phyloP scores from a whole-genome alignment of 1,140 invertebrate genomes.

The Drosophila neocordata region DNA sequence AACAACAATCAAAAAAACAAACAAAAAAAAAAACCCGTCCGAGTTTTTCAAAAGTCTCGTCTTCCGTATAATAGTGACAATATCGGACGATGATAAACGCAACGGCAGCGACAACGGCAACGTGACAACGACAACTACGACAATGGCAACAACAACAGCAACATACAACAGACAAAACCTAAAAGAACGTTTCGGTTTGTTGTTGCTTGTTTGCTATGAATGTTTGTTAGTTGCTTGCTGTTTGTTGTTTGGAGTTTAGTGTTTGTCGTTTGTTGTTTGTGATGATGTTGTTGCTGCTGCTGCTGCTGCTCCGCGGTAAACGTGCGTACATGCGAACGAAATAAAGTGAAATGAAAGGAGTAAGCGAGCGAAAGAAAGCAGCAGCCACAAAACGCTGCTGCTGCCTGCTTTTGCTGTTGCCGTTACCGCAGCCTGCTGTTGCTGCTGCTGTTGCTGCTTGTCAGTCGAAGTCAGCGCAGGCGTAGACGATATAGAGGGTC shows the following conservation, averaged over 20 bases:
- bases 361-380: conserved; percentile 82
- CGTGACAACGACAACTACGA: conserved; percentile 16
- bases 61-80: conserved; percentile 27
- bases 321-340: conserved; percentile 83
- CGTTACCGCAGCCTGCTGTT: conserved; percentile 32
- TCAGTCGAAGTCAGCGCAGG: conserved; percentile 44
- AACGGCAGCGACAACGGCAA: conserved; percentile 17
- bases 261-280: conserved; percentile 33
- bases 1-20: background rate
- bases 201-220: conserved; percentile 20
- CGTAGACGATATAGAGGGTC: conserved; percentile 31
- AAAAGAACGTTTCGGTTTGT: conserved; percentile 1
- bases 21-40: background rate
- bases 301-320: conserved; percentile 73
- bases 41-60: background rate
- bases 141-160: background rate
- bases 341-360: conserved; percentile 83
- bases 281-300: conserved; percentile 29
- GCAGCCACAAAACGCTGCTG: conserved; percentile 70
- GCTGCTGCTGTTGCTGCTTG: conserved; percentile 27
- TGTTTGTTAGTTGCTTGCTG: conserved; percentile 17
- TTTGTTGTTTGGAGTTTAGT: conserved; percentile 16
- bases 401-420: conserved; percentile 40
- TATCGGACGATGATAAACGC: conserved; percentile 41
- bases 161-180: background rate